Evolutionary conservation across 2,113 vertebrate species (phyloP), one percentile per base, ranked within the genome.

Genomic region (Pristiophorus japonicus): DNA sequence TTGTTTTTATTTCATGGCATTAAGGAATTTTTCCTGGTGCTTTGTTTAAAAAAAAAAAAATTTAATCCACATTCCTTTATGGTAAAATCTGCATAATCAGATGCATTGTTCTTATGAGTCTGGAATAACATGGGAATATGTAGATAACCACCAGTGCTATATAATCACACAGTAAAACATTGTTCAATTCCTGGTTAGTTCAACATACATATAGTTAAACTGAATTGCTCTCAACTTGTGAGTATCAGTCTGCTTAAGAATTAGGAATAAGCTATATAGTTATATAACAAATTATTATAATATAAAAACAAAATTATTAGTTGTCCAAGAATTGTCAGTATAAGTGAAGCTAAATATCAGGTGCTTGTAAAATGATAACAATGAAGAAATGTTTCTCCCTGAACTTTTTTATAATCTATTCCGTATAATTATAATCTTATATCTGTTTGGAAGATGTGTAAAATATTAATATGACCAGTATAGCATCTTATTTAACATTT

Each of bases 381-480:
- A 27, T 87, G 38, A 81, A 81, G 67, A 88, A 88, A 55, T 88
- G 27, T 34, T 55, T 88, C 47, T 55, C 51, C 12, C 34, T 55
- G 10, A 34, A 55, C 11, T 30, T 88, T 88, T 88, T 51, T 24
- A 30, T 34, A 51, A 55, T 84, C 18, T 91, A 14, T 91, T 91
- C 47, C 14, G 24, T 30, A 34, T 27, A 51, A 88, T 16, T 47
- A 85, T 85, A 0, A 47, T 27, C 27, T 87, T 38, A 30, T 11
- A 55, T 73, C 22, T 75, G 30, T 73, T 30, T 63, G 90, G 47
- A 92, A 42, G 20, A 20, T 14, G 7, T 92, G 20, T n/a, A 51
- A 34, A n/a, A 55, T 59, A 59, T 55, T 85, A 96, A 96, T 96
- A 88, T 96, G 88, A 38, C 96, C 95, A 75, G 0, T 42, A n/a